These are phyloP conservation scores for Brachionus sp. DNA, from an alignment of 1,140 invertebrate species.

Conservation along the genomic window DNA sequence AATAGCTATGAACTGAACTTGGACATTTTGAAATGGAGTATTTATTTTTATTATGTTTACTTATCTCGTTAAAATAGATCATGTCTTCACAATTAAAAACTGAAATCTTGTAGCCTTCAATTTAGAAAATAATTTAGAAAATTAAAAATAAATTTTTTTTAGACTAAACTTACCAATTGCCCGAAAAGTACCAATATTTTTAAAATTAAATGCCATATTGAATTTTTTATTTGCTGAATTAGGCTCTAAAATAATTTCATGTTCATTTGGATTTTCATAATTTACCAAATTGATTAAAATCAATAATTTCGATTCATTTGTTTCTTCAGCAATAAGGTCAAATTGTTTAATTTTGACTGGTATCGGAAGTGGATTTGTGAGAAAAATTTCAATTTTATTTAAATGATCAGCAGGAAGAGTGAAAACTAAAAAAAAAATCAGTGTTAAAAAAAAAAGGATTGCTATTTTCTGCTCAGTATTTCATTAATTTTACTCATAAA, in stretches of 20 bases:
- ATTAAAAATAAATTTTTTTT: neutral
- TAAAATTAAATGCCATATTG: neutral
- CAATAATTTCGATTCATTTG: neutral
- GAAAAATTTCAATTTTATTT: slow-evolving; percentile 23
- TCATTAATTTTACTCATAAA: no score
- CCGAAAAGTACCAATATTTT: neutral
- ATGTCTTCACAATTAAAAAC: neutral
- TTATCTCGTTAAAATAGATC: slow-evolving; percentile 4
- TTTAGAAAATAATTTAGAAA: neutral
- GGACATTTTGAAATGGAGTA: slow-evolving; percentile 9
- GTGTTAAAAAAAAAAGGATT: neutral
- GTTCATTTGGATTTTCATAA: neutral
- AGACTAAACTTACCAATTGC: neutral
- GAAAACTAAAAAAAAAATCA: no score
- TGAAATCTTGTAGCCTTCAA: neutral
- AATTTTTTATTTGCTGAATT: neutral
- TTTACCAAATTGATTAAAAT: neutral
- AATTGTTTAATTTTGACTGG: neutral
- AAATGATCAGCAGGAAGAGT: neutral
- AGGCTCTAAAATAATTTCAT: neutral
- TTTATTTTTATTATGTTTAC: neutral
- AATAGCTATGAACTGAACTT: neutral
- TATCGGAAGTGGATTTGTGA: slow-evolving; percentile 4
- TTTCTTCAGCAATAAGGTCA: neutral
- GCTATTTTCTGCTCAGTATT: no score